Base-by-base conservation (phyloP, 1,140 invertebrate genomes). In the Amyelois transitella region DNA sequence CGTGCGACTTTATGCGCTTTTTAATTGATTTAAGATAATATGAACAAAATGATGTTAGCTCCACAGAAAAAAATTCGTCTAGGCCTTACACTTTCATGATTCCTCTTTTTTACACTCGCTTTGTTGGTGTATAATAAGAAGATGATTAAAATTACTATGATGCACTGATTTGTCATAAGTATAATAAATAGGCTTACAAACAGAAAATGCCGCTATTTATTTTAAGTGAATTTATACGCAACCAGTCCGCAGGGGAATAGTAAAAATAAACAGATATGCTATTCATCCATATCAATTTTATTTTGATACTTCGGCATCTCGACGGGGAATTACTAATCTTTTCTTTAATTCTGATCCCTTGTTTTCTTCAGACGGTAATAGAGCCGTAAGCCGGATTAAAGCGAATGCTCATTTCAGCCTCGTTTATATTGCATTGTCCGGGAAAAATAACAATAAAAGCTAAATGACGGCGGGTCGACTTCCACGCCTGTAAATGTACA, bases 281-380 rank as follows among this genome's bases (percentile, higher is more conserved):
- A 4, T 32, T 12, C 28, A 6, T 32, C 28, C 12, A 12, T 32
- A 32, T 32, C 12, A 6, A 6, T 10, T 32, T 6, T 10, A 10
- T 32, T 32, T 32, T 32, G 28, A 1, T 2, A 32, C 28, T 47
- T 47, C 44, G 44, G 44, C 54, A 47, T 55, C 54, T 50, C 47
- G 47, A 8, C 32, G 51, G 58, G 43, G 59, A 55, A 65, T 65
- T 65, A 65, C 59, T 65, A 65, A 65, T 65, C 77, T 81, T 81
- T 81, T 74, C 75, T 81, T 80, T 81, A 78, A 80, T 84, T 78
- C 75, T 75, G 69, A 76, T 69, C 64, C 66, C 62, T 71, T 68
- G 66, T 69, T 71, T 69, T 60, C 63, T 65, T 56, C 58, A 56
- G 59, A 51, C 59, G 54, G 59, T 61, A 65, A 60, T 58, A 61